Percentiles rank a stretch among this genome's conserved stretches.
Conservation (phyloP, 2,113 vertebrate genomes). For the Sorex fumeus region DNA sequence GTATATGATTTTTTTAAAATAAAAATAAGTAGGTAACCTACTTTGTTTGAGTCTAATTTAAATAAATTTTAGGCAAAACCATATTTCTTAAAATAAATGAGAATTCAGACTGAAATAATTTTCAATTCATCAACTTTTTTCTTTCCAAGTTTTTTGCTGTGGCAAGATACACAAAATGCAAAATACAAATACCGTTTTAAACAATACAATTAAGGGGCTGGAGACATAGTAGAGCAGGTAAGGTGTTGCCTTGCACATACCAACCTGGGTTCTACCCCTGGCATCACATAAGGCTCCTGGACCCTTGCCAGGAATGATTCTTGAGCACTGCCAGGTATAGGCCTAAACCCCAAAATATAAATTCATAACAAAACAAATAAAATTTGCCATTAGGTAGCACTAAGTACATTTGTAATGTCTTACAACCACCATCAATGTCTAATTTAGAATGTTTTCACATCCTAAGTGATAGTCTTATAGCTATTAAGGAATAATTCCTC, state of each 20-base stretch:
- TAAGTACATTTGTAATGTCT: background rate
- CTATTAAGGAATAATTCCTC: background rate
- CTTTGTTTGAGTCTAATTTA: background rate
- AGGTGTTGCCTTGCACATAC: no score
- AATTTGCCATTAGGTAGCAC: background rate
- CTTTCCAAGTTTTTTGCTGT: background rate
- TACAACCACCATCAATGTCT: background rate
- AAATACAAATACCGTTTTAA: background rate
- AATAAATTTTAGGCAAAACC: background rate
- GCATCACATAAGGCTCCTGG: no score
- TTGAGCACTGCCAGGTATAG: no score
- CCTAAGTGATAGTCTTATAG: background rate
- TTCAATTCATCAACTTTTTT: background rate
- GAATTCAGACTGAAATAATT: slow-evolving; percentile 7
- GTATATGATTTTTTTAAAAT: background rate
- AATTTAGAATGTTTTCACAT: background rate
- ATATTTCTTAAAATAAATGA: background rate
- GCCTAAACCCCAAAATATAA: no score
- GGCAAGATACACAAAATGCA: background rate
- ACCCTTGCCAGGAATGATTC: no score
- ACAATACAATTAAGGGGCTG: background rate
- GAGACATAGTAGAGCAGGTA: no score
- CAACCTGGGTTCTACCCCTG: no score
- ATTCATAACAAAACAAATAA: no score
- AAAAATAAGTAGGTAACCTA: background rate